Percentiles rank a stretch among this genome's conserved stretches.
Evolutionary conservation across 2,888 invertebrate species (phyloP).

Genomic region (Pyrochroa serraticornis): DNA sequence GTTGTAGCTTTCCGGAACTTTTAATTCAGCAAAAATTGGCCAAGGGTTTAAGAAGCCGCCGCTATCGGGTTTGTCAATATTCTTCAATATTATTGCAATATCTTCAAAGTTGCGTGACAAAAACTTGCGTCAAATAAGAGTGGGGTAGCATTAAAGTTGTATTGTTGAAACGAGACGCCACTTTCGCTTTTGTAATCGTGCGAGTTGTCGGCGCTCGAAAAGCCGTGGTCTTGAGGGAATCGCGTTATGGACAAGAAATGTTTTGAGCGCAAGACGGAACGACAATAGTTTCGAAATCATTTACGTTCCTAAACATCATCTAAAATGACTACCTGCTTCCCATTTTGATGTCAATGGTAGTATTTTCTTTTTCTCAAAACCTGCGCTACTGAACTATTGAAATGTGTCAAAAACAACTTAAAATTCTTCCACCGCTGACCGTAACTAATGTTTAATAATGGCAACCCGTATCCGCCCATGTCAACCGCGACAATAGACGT

Average conservation of each 20-base stretch:
- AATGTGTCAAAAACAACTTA: slow-evolving; percentile 37
- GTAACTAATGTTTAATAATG: slow-evolving; percentile 26
- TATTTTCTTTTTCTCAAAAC: slow-evolving; percentile 17
- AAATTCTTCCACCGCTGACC: slow-evolving; percentile 27
- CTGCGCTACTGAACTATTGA: slow-evolving; percentile 34
- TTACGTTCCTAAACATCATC: slow-evolving; percentile 8
- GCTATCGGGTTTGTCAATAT: too few species aligned
- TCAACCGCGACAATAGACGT: slow-evolving; percentile 13
- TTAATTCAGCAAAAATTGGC: too few species aligned
- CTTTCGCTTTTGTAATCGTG: background rate
- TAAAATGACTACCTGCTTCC: slow-evolving; percentile 19
- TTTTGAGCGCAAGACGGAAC: slow-evolving; percentile 4
- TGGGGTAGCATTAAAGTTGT: background rate
- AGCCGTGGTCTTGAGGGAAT: too few species aligned
- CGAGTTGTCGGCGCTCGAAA: too few species aligned
- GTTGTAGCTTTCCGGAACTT: too few species aligned
- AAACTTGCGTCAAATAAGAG: too few species aligned
- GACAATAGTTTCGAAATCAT: slow-evolving; percentile 16
- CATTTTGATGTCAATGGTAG: slow-evolving; percentile 18
- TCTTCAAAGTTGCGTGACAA: too few species aligned
- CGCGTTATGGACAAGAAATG: too few species aligned
- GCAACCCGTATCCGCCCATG: slow-evolving; percentile 17
- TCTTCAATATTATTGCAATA: too few species aligned
- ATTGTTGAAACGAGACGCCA: background rate
- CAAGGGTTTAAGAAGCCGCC: too few species aligned